These are phyloP conservation scores for Ceriagrion tenellum DNA, from an alignment of 2,888 invertebrate genomes.

Conservation along the genomic window DNA sequence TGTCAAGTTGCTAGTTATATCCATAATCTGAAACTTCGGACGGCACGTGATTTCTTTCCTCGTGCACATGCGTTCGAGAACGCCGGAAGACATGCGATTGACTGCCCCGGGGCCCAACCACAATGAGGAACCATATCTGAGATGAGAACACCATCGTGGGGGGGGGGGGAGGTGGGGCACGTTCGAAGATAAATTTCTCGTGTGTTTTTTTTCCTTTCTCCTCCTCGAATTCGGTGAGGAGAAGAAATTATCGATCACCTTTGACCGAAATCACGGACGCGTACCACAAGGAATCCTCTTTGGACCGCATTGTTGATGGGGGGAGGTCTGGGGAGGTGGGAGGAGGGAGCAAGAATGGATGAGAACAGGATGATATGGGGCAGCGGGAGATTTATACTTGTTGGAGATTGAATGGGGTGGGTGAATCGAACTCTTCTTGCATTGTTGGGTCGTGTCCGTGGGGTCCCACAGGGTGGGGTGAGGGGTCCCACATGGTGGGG, in stretches of 20 bases:
- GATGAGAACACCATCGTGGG: not conserved
- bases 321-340: too few species aligned
- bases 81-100: not conserved
- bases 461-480: not conserved
- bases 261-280: conserved; percentile 32
- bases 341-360: not conserved
- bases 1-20: too few species aligned
- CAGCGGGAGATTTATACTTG: too few species aligned
- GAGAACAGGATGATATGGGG: not conserved
- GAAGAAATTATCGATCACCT: conserved; percentile 8
- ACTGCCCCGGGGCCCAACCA: not conserved
- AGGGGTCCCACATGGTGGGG: not conserved
- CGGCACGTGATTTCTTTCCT: too few species aligned
- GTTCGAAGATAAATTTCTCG: not conserved
- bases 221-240: not conserved
- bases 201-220: not conserved
- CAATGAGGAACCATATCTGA: conserved; percentile 19
- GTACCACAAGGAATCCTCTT: not conserved
- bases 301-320: not conserved
- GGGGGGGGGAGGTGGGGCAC: too few species aligned
- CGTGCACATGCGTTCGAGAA: too few species aligned
- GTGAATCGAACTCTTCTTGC: not conserved
- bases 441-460: not conserved
- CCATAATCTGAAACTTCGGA: too few species aligned
- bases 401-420: not conserved